Conservation (phyloP, 2,113 vertebrate species). For the Phrynocephalus versicolor region DNA sequence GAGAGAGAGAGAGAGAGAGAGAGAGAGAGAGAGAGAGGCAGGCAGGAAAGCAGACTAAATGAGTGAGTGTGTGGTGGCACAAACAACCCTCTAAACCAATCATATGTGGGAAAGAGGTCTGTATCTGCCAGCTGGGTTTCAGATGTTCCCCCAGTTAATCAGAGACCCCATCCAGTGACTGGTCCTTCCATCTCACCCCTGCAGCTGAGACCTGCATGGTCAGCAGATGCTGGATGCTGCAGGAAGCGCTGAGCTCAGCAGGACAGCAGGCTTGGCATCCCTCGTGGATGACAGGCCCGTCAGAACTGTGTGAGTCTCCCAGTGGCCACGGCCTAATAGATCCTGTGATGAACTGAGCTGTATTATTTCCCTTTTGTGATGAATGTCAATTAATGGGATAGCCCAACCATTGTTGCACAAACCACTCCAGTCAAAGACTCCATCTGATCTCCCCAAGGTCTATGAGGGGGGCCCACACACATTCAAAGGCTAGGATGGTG, state of each 20-base stretch:
- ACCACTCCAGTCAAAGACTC: neutral
- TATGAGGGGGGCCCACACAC: accelerated
- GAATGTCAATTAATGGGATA: neutral
- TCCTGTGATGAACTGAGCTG: neutral
- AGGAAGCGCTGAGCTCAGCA: neutral
- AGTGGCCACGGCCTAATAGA: neutral
- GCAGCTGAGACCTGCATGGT: constrained; percentile 5
- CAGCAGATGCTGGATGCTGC: neutral
- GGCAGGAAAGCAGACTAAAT: too few species aligned
- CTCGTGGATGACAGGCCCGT: neutral
- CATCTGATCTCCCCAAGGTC: neutral
- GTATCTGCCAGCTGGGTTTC: neutral
- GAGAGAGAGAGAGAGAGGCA: too few species aligned
- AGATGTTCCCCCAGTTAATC: constrained; percentile 5
- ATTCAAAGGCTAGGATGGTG: neutral
- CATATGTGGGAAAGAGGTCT: neutral
- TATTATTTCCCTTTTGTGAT: neutral
- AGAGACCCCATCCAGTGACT: neutral
- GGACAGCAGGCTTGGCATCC: neutral
- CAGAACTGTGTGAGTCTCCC: constrained; percentile 6
- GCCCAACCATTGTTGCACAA: neutral
- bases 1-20: too few species aligned
- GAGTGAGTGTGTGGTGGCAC: neutral
- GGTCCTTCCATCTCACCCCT: neutral
- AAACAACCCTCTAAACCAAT: neutral